A percentile compares a stretch with the other conserved stretches of the same genome.
Conservation (phyloP, 1,140 invertebrate species). For the Mizuhopecten yessoensis region DNA sequence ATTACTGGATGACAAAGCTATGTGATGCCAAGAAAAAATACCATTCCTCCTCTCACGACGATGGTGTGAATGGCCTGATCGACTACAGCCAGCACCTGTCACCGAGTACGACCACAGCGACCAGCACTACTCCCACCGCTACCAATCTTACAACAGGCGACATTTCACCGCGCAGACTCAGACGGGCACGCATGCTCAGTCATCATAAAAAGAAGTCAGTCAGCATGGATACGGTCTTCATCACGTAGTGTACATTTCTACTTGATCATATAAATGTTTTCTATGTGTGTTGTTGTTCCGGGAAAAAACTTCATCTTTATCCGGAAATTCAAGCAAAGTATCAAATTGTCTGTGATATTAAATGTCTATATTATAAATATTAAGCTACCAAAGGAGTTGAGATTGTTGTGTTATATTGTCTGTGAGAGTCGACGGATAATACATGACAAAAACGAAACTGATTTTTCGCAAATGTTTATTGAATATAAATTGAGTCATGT, state of each 20-base stretch:
- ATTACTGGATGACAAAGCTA: slow-evolving; percentile 48
- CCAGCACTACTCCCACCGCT: not conserved
- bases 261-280: too few relatives aligned
- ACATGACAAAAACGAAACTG: too few relatives aligned
- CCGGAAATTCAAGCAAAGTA: not conserved
- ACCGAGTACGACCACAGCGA: too few relatives aligned
- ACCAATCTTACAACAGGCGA: not conserved
- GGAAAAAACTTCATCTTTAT: not conserved
- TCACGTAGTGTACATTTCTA: slow-evolving; percentile 33
- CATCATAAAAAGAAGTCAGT: slow-evolving; percentile 49
- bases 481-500: not conserved
- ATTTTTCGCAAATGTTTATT: too few relatives aligned
- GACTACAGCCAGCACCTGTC: not conserved
- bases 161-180: slow-evolving; percentile 41
- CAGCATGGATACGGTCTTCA: slow-evolving; percentile 52
- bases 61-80: not conserved
- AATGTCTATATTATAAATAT: slow-evolving; percentile 30
- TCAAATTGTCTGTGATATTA: slow-evolving; percentile 28
- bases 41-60: not conserved
- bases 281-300: not conserved
- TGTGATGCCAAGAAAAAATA: slow-evolving; percentile 47
- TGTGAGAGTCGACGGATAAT: too few relatives aligned
- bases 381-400: not conserved
- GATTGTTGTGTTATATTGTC: too few relatives aligned
- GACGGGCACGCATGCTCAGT: slow-evolving; percentile 53